phyloP scores from a whole-genome alignment of 2,113 vertebrate genomes.

The Heloderma charlesbogerti region DNA sequence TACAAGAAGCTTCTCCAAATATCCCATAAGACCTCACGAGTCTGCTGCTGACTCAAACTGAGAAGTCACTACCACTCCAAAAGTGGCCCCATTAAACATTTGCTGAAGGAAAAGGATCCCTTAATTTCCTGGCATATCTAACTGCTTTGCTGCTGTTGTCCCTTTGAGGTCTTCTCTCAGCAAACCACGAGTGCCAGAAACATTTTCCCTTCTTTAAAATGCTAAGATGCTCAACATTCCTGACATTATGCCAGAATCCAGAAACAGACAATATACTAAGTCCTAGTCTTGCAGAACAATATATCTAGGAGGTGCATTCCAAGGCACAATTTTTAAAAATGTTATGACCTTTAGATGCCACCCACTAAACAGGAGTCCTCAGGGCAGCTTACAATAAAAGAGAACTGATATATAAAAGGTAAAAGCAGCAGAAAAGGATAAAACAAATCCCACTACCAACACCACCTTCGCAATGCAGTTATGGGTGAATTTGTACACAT shows the following conservation, averaged over 20 bases:
- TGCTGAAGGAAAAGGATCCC: background rate
- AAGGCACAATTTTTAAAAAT: background rate
- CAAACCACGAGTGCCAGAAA: background rate
- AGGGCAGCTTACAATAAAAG: background rate
- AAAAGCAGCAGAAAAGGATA: background rate
- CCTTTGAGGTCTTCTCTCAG: background rate
- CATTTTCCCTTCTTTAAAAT: background rate
- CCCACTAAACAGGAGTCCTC: background rate
- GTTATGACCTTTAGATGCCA: background rate
- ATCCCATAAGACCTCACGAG: background rate
- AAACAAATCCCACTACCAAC: background rate
- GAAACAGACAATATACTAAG: background rate
- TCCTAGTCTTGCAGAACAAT: background rate
- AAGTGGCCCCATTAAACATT: background rate
- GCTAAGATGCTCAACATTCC: background rate
- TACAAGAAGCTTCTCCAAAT: background rate
- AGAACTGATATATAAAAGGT: background rate
- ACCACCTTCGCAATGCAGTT: background rate
- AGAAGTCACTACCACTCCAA: background rate
- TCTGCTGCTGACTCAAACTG: background rate
- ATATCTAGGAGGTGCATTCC: background rate
- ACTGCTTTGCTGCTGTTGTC: background rate
- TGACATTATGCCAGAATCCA: background rate
- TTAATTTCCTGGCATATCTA: background rate
- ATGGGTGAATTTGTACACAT: background rate